These are phyloP conservation scores for Oncorhynchus kisutch DNA, from an alignment of 2,113 vertebrate genomes.

Conservation along the genomic window DNA sequence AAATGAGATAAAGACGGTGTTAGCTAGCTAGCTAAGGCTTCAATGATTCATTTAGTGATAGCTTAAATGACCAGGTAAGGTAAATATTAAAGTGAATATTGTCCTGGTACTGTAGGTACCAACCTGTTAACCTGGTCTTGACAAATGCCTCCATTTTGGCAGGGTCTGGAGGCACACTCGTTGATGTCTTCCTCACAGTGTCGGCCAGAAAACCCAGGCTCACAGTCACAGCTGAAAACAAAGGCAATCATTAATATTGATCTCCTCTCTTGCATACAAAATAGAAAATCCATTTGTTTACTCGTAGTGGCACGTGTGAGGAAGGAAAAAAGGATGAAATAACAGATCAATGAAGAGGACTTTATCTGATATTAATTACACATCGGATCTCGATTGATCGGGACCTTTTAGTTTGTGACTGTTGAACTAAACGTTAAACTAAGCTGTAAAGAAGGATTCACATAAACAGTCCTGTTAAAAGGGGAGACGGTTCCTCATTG, in stretches of 20 bases:
- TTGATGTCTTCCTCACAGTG: constrained; percentile 81
- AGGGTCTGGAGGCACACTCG: constrained; percentile 79
- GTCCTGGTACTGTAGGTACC: constrained; percentile 31
- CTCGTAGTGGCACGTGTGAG: constrained; percentile 12
- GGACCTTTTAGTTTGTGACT: background rate
- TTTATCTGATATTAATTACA: constrained; percentile 43
- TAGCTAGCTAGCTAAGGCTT: constrained; percentile 15
- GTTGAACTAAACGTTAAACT: constrained; percentile 9
- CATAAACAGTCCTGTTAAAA: constrained; percentile 6
- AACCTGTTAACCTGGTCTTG: constrained; percentile 77
- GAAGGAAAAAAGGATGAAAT: background rate
- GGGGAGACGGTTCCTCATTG: background rate
- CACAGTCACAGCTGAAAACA: constrained; percentile 76
- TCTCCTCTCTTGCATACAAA: constrained; percentile 36
- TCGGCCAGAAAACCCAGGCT: constrained; percentile 74
- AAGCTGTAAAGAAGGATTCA: background rate
- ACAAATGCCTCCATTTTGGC: constrained; percentile 76
- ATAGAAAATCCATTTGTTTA: constrained; percentile 37
- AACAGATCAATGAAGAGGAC: constrained; percentile 22
- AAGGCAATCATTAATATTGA: constrained; percentile 53
- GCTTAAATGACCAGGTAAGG: background rate
- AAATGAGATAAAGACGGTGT: too few species aligned
- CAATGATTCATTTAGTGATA: constrained; percentile 15
- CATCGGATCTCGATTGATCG: constrained; percentile 28
- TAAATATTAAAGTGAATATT: background rate